Evolutionary conservation across 1,140 invertebrate genomes (phyloP), one percentile per base, ranked within the genome.

Genomic region (Drosophila jambulina): DNA sequence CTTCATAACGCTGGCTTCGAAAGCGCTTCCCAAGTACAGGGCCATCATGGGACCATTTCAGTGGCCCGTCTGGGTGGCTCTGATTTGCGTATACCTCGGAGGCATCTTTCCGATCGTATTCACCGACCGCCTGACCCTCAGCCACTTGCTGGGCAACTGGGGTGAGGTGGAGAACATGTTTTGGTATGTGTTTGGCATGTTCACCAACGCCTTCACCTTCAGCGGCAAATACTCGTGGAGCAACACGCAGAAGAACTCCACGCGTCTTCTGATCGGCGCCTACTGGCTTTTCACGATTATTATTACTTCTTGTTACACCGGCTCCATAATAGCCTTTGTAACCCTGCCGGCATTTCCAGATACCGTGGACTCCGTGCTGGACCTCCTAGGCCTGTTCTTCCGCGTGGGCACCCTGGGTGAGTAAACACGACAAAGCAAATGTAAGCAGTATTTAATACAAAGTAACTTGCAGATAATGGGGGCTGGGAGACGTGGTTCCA

Each of bases 251-350:
- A 96, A 95, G 83, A 93, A 94, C 45, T 95, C 96, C 0, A 96
- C 95, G 4, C 94, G 95, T 70, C 61, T 96, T 3, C 92, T 96
- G 6, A 95, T 96, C 68, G 96, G 96, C 43, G 94, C 95, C 78
- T 97, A 97, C 84, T 97, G 96, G 96, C 86, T 96, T 3, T 97
- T 97, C 78, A 96, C 96, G 3, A 96, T 96, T 27, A 96, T 97
- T 21, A 95, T 96, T 63, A 96, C 96, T 1, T 95, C 96, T 32
- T 96, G 96, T 79, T 97, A 97, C 72, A 96, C 96, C 3, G 95
- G 96, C 25, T 96, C 95, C 9, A 96, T 97, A 27, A 96, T 97
- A 85, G 96, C 96, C 1, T 97, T 96, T 91, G 96, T 97, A 17
- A 96, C 96, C 5, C 91, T 97, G 57, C 96, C 96, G 0, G 93